These are phyloP conservation scores for Zygaena filipendulae DNA, from an alignment of 2,888 invertebrate species.

Conservation along the genomic window DNA sequence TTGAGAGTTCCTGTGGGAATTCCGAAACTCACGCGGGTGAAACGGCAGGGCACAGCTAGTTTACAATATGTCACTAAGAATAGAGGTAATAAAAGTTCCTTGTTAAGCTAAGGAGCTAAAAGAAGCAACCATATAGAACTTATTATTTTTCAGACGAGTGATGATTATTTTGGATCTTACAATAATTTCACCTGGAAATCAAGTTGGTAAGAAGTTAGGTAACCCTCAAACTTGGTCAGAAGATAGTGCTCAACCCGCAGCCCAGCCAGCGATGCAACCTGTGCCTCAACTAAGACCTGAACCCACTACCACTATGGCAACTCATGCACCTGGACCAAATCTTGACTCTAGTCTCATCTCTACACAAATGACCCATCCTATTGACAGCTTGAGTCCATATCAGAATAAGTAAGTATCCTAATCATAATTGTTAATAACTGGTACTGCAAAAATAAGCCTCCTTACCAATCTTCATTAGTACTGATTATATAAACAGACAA, in stretches of 20 bases:
- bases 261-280: constrained; percentile 27
- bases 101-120: too few species aligned
- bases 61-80: too few species aligned
- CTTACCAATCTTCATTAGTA: too few species aligned
- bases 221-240: constrained; percentile 78
- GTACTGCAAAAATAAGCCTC: too few species aligned
- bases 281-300: constrained; percentile 23
- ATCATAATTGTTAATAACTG: constrained; percentile 1
- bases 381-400: constrained; percentile 90
- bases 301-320: constrained; percentile 18
- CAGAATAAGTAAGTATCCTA: constrained; percentile 79
- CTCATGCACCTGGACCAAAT: constrained; percentile 22
- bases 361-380: constrained; percentile 75
- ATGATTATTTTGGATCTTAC: constrained; percentile 85
- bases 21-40: too few species aligned
- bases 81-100: too few species aligned
- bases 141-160: constrained; percentile 77
- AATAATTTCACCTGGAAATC: constrained; percentile 75
- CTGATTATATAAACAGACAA: too few species aligned
- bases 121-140: too few species aligned
- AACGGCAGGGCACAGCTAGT: too few species aligned
- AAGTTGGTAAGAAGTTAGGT: constrained; percentile 82
- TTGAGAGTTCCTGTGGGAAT: too few species aligned
- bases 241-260: constrained; percentile 28
- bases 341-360: constrained; percentile 51